These are phyloP conservation scores for Burhinus bistriatus DNA, from an alignment of 2,113 vertebrate genomes.

Conservation along the genomic window DNA sequence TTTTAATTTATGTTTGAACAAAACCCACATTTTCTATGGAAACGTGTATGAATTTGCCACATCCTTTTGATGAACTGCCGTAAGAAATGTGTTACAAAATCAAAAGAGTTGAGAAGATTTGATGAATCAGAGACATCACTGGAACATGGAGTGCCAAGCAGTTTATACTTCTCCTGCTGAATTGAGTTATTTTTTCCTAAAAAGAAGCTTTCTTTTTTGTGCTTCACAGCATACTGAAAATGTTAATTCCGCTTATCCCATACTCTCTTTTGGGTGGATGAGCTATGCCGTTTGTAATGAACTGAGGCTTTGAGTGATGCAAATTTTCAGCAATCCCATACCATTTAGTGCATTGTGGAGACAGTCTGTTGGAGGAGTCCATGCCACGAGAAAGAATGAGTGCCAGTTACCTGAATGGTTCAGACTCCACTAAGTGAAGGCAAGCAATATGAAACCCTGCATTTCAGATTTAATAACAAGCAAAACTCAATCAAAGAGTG, in stretches of 20 bases:
- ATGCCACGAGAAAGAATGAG: not conserved
- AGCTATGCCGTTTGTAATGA: not conserved
- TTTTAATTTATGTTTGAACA: not conserved
- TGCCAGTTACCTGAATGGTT: not conserved
- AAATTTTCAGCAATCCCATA: not conserved
- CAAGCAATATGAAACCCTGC: accelerated
- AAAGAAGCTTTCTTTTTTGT: not conserved
- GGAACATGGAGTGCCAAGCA: accelerated
- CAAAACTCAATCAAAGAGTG: not conserved
- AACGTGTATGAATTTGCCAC: not conserved
- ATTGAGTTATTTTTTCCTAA: not conserved
- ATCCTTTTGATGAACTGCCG: not conserved
- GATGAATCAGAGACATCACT: not conserved
- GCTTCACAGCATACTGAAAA: not conserved
- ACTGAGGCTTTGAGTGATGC: not conserved
- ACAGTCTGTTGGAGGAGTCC: not conserved
- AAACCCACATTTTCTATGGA: not conserved
- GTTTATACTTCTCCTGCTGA: not conserved
- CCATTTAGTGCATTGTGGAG: not conserved
- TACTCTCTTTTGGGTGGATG: not conserved
- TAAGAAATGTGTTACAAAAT: not conserved
- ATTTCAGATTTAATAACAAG: not conserved
- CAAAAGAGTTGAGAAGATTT: not conserved
- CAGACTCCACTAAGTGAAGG: not conserved
- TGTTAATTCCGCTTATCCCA: not conserved